Conservation (phyloP, 2,888 invertebrate genomes). For the Drosophila mayaguana region DNA sequence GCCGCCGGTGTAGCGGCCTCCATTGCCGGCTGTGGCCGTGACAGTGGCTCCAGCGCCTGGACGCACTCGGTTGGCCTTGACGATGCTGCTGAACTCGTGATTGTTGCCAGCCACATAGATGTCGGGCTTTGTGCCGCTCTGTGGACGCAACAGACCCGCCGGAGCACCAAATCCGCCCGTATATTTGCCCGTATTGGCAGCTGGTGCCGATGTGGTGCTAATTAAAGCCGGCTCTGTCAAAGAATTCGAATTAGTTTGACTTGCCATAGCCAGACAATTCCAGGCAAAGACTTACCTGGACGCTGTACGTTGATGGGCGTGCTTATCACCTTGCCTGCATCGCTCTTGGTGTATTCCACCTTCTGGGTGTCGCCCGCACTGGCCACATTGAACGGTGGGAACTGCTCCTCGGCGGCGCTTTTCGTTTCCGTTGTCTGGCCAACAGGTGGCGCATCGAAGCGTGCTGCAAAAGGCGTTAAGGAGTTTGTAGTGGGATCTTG, state of each 20-base stretch:
- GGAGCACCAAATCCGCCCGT: slow-evolving; percentile 82
- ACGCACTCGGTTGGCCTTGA: slow-evolving; percentile 39
- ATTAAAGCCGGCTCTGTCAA: slow-evolving; percentile 24
- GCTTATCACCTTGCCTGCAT: slow-evolving; percentile 83
- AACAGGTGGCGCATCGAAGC: slow-evolving; percentile 60
- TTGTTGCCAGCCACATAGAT: slow-evolving; percentile 67
- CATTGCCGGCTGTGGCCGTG: slow-evolving; percentile 16
- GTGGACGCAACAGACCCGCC: slow-evolving; percentile 57
- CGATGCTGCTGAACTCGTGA: slow-evolving; percentile 52
- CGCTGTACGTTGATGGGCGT: slow-evolving; percentile 65
- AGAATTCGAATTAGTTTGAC: background rate
- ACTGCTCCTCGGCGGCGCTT: slow-evolving; percentile 48
- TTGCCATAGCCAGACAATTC: too few species aligned
- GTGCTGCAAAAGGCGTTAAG: slow-evolving; percentile 82
- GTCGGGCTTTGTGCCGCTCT: slow-evolving; percentile 28
- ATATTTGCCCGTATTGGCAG: slow-evolving; percentile 70
- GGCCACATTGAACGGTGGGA: slow-evolving; percentile 58
- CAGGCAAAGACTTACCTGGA: slow-evolving; percentile 59
- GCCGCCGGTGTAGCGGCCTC: slow-evolving; percentile 73
- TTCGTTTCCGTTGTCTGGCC: slow-evolving; percentile 9
- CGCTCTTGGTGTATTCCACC: slow-evolving; percentile 82
- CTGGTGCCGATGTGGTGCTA: background rate
- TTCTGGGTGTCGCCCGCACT: slow-evolving; percentile 54
- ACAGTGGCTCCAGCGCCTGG: slow-evolving; percentile 21
- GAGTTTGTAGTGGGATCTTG: slow-evolving; percentile 72